Evolutionary conservation across 2,113 vertebrate genomes (phyloP).

Genomic region (Festucalex cinctus): DNA sequence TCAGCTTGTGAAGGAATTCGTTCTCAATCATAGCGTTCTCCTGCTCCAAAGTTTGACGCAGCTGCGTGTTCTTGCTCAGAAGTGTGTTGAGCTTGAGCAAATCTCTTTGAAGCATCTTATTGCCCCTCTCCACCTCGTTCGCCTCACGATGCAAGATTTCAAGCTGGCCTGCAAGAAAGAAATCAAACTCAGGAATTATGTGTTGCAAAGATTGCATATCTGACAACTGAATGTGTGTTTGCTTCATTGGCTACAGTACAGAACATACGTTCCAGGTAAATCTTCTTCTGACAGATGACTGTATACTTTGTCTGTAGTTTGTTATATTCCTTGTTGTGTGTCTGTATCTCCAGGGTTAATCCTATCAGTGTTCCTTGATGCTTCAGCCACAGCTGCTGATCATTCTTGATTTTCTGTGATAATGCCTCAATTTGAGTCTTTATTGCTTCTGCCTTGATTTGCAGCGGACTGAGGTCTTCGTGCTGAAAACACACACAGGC

Average conservation of each 20-base stretch:
- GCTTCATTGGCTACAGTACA: not conserved
- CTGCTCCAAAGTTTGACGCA: conserved; percentile 66
- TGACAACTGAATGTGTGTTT: not conserved
- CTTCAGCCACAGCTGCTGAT: conserved; percentile 79
- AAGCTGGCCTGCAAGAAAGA: conserved; percentile 73
- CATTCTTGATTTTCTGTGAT: conserved; percentile 14
- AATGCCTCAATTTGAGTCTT: conserved; percentile 73
- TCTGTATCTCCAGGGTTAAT: conserved; percentile 71
- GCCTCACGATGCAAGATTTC: conserved; percentile 75
- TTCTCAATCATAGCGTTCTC: conserved; percentile 73
- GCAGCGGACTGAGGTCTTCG: conserved; percentile 82
- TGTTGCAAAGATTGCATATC: not conserved
- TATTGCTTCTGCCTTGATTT: conserved; percentile 75
- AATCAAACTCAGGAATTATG: not conserved
- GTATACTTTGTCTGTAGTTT: conserved; percentile 71
- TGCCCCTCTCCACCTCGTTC: conserved; percentile 72
- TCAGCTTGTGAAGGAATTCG: conserved; percentile 74
- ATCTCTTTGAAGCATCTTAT: conserved; percentile 74
- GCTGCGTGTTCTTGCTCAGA: conserved; percentile 68
- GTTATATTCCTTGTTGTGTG: conserved; percentile 62
- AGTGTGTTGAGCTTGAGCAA: conserved; percentile 77
- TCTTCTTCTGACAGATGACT: conserved; percentile 80
- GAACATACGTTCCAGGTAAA: conserved; percentile 80
- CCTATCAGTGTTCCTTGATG: conserved; percentile 81
- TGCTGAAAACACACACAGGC: conserved; percentile 61